Evolutionary conservation across 2,797 vertebrate genomes (phyloP), one percentile per base, ranked within the genome.

Genomic region (Rhynchotus rufescens): DNA sequence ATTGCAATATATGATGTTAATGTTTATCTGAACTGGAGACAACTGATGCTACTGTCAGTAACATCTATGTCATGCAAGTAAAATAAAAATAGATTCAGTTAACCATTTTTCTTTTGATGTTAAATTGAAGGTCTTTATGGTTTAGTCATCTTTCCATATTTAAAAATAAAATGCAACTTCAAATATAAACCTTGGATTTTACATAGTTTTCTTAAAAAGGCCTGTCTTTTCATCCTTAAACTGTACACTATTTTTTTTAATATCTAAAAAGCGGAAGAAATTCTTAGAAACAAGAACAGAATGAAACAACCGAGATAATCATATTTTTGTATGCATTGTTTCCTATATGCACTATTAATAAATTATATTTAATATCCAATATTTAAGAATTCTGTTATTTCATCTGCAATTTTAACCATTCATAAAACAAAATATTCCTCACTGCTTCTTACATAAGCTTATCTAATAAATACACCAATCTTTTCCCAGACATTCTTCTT

Each of bases 321-420:
- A 1, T 34, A 51, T 45, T 73, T 80, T 44, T 66, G 26, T 42
- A 86, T 65, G 71, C 68, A 75, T 44, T 80, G 30, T 32, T 80
- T 71, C 28, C 54, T 75, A 94, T 78, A 88, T 62, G 25, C 44
- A 40, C 61, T 80, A 22, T 7, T 10, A 36, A 36, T 36, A 36
- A 36, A 40, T 40, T 40, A 40, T 40, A 40, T 40, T 40, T 40
- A 40, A 40, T 40, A 40, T 40, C 40, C 40, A 34, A 25, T 67
- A 62, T 74, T 28, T 86, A 94, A 78, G 28, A 67, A 84, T 51
- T 82, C 19, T 78, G n/a, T 66, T 80, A 78, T 83, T 92, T 86
- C 45, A 66, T 12, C 5, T 36, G 30, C 54, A 89, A 84, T 90
- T 92, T 89, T 38, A 86, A 80, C 47, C 60, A 78, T 17, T 76